Evolutionary conservation across 2,797 vertebrate species (phyloP), one percentile per base, ranked within the genome.

Genomic region (Taeniopygia guttata): DNA sequence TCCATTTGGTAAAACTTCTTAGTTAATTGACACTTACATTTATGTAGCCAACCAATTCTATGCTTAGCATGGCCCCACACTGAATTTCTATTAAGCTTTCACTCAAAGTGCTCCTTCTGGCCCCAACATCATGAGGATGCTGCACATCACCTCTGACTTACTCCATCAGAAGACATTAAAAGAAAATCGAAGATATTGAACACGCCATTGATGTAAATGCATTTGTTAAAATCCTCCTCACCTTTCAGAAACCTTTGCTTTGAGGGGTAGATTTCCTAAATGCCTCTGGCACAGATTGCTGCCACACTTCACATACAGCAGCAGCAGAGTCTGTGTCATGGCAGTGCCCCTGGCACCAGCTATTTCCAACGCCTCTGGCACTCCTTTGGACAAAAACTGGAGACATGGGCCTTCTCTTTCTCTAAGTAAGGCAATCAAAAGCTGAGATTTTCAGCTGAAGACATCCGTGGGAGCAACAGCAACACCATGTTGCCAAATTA

Each of bases 21-120:
- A 67, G 83, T 54, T 95, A 90, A 86, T 86, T 91, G 95, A 86
- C 93, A 94, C 88, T 93, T 86, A 90, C 59, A 88, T 84, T 86
- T 73, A 84, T 62, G 80, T 8, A 18, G 70, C 48, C 63, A 87
- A 88, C 48, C 70, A 93, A 84, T 90, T 91, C 89, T 14, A 10
- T 30, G 74, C 93, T 88, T 89, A 93, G 93, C 85, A 79, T 51
- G 78, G 80, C 27, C 88, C 59, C 79, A 49, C 42, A n/a, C 42
- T 67, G 79, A 64, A 76, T 88, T 96, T 86, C 70, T 80, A 74
- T 91, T 64, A 84, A 73, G 54, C 74, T 87, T 91, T 87, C 89
- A 92, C 34, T 90, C 89, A 81, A 88, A 54, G 52, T 58, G 56
- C 63, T 91, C 58, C 49, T 89, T 64, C 80, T 56, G 87, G 70